phyloP scores from a whole-genome alignment of 2,888 invertebrate species.

The Bugula neritina region DNA sequence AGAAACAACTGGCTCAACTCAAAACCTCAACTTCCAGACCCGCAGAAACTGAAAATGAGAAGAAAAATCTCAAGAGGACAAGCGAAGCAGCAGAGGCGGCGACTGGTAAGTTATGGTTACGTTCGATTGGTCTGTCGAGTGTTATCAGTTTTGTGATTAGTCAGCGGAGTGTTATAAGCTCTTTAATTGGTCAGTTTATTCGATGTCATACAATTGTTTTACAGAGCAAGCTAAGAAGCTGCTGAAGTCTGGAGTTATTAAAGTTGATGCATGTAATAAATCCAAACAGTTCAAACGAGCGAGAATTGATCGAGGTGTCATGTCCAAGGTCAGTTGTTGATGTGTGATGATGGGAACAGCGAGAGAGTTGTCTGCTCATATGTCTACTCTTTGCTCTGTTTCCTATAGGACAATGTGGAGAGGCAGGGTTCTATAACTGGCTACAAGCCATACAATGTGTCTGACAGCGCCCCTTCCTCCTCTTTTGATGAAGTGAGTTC shows the following conservation, averaged over 20 bases:
- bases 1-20: constrained; percentile 20
- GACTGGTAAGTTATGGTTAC: constrained; percentile 3
- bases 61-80: constrained; percentile 15
- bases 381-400: neutral
- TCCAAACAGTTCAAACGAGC: constrained; percentile 22
- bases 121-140: too few relatives aligned
- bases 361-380: too few relatives aligned
- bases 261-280: constrained; percentile 6
- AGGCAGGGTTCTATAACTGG: constrained; percentile 15
- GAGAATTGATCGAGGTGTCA: neutral
- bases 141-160: too few relatives aligned
- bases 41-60: constrained; percentile 1
- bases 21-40: neutral
- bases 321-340: constrained; percentile 4
- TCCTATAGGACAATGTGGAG: neutral
- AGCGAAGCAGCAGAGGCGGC: constrained; percentile 22
- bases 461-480: neutral
- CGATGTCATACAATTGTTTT: too few relatives aligned
- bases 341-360: neutral
- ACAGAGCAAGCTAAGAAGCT: constrained; percentile 27
- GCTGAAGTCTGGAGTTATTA: constrained; percentile 26
- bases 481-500: neutral
- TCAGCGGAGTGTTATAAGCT: too few relatives aligned
- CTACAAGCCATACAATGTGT: constrained; percentile 25
- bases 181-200: too few relatives aligned